A percentile compares a stretch with the other conserved stretches of the same genome.
Evolutionary conservation across 2,113 vertebrate species (phyloP).

Genomic region (Antigone vipio): DNA sequence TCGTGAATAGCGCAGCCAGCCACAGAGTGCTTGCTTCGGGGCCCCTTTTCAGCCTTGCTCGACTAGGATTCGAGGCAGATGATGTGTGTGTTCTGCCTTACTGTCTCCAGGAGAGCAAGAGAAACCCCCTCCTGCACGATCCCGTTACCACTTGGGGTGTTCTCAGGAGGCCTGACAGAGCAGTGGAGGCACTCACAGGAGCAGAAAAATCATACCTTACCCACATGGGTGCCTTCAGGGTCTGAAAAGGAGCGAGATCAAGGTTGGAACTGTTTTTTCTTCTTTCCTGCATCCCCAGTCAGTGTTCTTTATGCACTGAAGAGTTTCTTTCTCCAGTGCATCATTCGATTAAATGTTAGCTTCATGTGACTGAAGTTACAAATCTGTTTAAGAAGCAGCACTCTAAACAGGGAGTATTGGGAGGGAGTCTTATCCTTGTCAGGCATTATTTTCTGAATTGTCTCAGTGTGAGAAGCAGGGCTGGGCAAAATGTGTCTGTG

Average conservation of each 20-base stretch:
- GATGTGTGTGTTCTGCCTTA: not conserved
- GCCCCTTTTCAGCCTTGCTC: not conserved
- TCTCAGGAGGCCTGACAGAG: not conserved
- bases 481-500: not conserved
- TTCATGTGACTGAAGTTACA: not conserved
- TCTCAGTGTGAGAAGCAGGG: not conserved
- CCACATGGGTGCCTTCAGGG: not conserved
- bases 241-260: not conserved
- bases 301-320: not conserved
- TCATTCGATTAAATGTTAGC: not conserved
- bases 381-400: not conserved
- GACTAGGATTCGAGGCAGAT: not conserved
- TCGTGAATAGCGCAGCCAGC: rapidly evolving
- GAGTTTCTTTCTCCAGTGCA: not conserved
- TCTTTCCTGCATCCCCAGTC: not conserved
- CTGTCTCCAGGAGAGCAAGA: not conserved
- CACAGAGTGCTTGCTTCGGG: not conserved
- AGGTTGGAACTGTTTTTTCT: not conserved
- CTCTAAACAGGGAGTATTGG: not conserved
- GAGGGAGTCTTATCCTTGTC: not conserved
- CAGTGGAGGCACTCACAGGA: not conserved
- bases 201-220: not conserved
- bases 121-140: not conserved
- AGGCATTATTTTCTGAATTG: not conserved
- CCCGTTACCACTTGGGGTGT: not conserved